Percentiles rank a stretch among this genome's conserved stretches.
Conservation (phyloP, 2,888 invertebrate genomes). For the Ellobium chinense region DNA sequence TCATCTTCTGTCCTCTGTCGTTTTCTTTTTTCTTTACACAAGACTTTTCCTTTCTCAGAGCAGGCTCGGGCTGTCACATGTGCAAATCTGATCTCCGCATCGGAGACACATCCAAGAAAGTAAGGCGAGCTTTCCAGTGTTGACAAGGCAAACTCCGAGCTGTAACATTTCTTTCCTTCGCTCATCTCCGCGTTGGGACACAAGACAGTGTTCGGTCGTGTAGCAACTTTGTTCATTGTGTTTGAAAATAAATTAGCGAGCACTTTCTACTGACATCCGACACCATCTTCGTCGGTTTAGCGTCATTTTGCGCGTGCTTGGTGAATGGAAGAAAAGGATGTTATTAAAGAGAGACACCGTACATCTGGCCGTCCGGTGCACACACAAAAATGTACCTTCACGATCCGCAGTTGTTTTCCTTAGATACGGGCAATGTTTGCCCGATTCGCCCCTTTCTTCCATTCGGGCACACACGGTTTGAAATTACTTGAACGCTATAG, state of each 20-base stretch:
- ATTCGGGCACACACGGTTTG: slow-evolving; percentile 30
- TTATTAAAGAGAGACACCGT: slow-evolving; percentile 38
- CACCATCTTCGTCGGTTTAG: slow-evolving; percentile 42
- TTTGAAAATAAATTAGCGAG: slow-evolving; percentile 50
- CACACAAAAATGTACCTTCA: slow-evolving; percentile 35
- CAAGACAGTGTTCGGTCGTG: background rate
- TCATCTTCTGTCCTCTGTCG: too few relatives aligned
- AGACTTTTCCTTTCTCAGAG: too few relatives aligned
- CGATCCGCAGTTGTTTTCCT: slow-evolving; percentile 15
- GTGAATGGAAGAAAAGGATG: slow-evolving; percentile 40
- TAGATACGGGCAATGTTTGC: slow-evolving; percentile 37
- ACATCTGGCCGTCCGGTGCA: slow-evolving; percentile 42
- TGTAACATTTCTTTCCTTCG: slow-evolving; percentile 40
- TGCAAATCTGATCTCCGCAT: too few relatives aligned
- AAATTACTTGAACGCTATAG: slow-evolving; percentile 32
- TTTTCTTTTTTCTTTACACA: too few relatives aligned
- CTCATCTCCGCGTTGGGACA: slow-evolving; percentile 32
- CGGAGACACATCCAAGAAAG: too few relatives aligned
- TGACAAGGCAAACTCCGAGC: slow-evolving; percentile 28
- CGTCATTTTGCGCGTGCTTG: slow-evolving; percentile 43
- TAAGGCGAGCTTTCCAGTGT: slow-evolving; percentile 18
- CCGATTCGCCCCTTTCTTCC: background rate
- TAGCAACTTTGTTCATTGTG: slow-evolving; percentile 49
- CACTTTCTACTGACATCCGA: slow-evolving; percentile 46
- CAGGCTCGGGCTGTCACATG: too few relatives aligned